Base-by-base conservation (phyloP, 2,797 vertebrate species). In the Characodon lateralis region DNA sequence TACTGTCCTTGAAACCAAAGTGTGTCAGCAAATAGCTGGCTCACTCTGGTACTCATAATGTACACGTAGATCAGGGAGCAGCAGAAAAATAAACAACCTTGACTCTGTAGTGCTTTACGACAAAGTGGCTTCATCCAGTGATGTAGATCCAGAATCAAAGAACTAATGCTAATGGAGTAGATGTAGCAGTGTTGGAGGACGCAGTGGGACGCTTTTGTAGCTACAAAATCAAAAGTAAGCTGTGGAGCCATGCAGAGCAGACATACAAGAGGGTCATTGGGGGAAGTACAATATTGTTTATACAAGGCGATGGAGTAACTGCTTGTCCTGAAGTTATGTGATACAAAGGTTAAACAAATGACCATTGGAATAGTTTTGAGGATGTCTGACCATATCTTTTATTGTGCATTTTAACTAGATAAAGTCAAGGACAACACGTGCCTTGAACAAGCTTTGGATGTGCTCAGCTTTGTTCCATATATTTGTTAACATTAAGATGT, bases 1-100 rank as follows among this genome's bases (percentile, higher is more conserved):
- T 16, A 18, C 58, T 69, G 31, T 46, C 65, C 78, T 71, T 77
- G 80, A 92, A 87, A 90, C 68, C 86, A 93, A 83, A 83, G 77
- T 71, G 13, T 2, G 3, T 69, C 26, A 59, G 73, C 79, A 89
- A 91, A 88, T 79, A 88, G 22, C 68, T 50, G 73, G 61, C 56
- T 80, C 55, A 41, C 51, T 80, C 81, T 79, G 76, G 58, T 61
- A 72, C 71, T 85, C 61, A 53, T 48, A 18, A 78, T 13, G 41
- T 65, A 73, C 77, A 70, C 26, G 71, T 46, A 74, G 50, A 41
- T 79, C 55, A 71, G 24, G 6, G 35, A 79, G 80, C 70, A 61
- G 63, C 75, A 72, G 58, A 83, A 73, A 80, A 82, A 77, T 65
- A 83, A 84, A 79, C 71, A 85, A 2, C 22, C 13, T 35, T 28